A percentile compares a stretch with the other conserved stretches of the same genome.
Conservation (phyloP, 2,797 vertebrate species). For the Pangasius larnaudii region DNA sequence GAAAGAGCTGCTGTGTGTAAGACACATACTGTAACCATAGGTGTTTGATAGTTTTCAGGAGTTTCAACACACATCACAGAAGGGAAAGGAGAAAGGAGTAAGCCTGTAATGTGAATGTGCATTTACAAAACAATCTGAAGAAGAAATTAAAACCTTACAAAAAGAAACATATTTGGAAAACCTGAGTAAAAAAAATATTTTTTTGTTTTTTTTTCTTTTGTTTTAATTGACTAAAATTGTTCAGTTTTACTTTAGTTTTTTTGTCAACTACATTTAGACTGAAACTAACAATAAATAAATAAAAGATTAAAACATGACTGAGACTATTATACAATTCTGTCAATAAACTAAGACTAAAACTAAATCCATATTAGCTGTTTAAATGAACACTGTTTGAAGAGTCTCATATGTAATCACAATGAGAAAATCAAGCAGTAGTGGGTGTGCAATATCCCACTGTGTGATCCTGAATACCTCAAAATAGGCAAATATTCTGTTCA, state of each 20-base stretch:
- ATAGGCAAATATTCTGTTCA: neutral
- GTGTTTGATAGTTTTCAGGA: neutral
- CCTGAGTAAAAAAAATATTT: too few species aligned
- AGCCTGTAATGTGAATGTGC: neutral
- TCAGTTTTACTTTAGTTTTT: neutral
- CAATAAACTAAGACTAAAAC: neutral
- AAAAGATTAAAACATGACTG: neutral
- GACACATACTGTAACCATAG: neutral
- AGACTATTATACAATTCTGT: too few species aligned
- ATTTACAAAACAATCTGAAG: neutral
- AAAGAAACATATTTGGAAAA: neutral
- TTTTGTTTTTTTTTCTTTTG: too few species aligned
- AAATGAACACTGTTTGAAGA: too few species aligned
- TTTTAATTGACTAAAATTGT: too few species aligned
- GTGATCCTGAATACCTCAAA: neutral
- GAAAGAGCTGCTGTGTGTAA: neutral
- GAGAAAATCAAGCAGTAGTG: neutral
- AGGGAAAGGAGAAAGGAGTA: neutral
- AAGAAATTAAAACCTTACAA: neutral
- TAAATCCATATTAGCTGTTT: neutral
- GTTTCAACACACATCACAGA: neutral
- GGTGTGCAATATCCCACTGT: neutral
- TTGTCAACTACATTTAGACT: neutral
- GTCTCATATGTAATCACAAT: neutral
- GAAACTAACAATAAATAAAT: conserved; percentile 3